Conservation (phyloP, 35 echinoderm and acorn worm genomes). For the Anneissia japonica region DNA sequence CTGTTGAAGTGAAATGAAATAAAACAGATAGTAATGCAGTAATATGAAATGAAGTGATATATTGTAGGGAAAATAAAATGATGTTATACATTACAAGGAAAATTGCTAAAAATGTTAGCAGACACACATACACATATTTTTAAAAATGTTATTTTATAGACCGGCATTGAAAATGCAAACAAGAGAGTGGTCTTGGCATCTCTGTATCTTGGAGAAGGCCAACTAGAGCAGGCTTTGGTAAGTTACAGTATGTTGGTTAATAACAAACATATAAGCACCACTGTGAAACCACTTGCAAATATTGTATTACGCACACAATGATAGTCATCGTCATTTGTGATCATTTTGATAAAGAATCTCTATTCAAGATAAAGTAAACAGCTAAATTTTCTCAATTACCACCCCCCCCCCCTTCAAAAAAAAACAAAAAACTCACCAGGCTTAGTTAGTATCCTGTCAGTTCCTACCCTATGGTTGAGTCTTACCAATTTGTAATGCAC, state of each 20-base stretch:
- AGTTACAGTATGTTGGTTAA: background rate
- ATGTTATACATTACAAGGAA: background rate
- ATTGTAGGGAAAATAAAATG: background rate
- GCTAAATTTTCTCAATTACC: background rate
- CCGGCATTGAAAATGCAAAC: constrained; percentile 1
- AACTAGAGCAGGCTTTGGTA: constrained; percentile 53
- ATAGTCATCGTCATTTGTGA: background rate
- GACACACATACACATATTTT: background rate
- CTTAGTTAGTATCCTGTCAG: too few species aligned
- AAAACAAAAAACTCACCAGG: background rate
- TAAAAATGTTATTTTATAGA: background rate
- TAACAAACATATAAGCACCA: background rate
- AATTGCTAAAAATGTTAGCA: background rate
- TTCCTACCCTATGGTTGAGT: too few species aligned
- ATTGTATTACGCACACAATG: background rate
- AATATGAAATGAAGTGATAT: background rate
- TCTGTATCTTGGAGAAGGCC: constrained; percentile 60
- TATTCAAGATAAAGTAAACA: background rate
- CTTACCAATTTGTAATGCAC: too few species aligned
- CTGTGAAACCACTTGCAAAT: background rate
- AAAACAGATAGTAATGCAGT: background rate
- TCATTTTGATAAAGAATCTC: background rate
- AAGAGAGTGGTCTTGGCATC: constrained; percentile 44
- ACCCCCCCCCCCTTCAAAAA: background rate
- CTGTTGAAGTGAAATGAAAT: background rate